These are phyloP conservation scores for Phaethornis superciliosus DNA, from an alignment of 2,113 vertebrate species.

Conservation along the genomic window DNA sequence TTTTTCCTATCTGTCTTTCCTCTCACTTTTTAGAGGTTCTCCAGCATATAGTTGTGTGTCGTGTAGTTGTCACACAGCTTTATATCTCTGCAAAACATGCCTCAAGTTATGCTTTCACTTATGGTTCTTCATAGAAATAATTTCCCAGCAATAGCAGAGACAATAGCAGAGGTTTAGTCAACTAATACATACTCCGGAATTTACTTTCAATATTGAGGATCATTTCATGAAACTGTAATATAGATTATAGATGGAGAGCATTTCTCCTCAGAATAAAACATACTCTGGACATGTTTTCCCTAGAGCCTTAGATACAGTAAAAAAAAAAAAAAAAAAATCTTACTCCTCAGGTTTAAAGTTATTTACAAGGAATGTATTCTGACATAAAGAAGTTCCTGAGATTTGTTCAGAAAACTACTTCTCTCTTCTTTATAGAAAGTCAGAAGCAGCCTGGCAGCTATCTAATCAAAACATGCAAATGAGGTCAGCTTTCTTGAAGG, in stretches of 20 bases:
- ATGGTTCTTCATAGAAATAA: background rate
- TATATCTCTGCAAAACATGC: background rate
- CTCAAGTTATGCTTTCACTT: conserved; percentile 33
- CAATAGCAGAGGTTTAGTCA: conserved; percentile 9
- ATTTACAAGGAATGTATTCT: background rate
- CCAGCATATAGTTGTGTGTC: background rate
- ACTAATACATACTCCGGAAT: conserved; percentile 47
- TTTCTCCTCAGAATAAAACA: background rate
- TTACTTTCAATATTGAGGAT: background rate
- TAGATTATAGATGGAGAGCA: background rate
- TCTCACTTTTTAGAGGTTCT: background rate
- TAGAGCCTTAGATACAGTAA: background rate
- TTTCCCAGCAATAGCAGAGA: too few species aligned
- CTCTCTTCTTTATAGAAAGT: conserved; percentile 5
- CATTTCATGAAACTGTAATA: conserved; percentile 11
- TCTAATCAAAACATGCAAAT: conserved; percentile 82
- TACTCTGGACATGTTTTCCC: background rate
- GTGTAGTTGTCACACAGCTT: background rate
- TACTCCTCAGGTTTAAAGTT: background rate
- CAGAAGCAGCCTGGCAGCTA: conserved; percentile 65
- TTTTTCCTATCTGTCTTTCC: background rate
- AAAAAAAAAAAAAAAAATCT: background rate
- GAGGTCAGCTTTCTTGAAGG: conserved; percentile 77
- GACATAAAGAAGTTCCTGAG: background rate
- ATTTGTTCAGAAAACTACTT: background rate